These are phyloP conservation scores for Branchinecta sandiegonensis DNA, from an alignment of 2,888 invertebrate genomes.

Conservation along the genomic window DNA sequence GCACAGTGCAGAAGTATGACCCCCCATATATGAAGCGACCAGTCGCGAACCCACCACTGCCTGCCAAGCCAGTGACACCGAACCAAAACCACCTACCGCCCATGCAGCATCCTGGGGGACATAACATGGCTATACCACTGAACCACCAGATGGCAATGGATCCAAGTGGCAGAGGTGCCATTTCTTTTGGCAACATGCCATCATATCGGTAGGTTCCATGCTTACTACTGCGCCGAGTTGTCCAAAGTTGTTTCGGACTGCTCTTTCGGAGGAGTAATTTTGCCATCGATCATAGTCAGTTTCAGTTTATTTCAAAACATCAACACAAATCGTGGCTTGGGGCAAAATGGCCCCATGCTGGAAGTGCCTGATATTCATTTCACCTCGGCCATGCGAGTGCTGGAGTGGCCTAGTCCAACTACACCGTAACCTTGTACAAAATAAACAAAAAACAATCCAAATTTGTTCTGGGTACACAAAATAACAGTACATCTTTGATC, in stretches of 20 bases:
- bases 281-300: no score
- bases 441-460: no score
- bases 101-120: constrained; percentile 27
- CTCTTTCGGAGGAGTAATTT: no score
- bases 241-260: not conserved
- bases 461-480: no score
- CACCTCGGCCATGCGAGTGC: no score
- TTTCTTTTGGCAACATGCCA: constrained; percentile 56
- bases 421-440: no score
- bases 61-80: constrained; percentile 23
- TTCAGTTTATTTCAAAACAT: no score
- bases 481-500: no score
- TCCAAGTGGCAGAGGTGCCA: constrained; percentile 57
- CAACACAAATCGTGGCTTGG: no score
- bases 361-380: no score
- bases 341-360: no score
- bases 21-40: constrained; percentile 74
- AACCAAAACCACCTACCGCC: constrained; percentile 26
- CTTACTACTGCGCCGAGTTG: not conserved
- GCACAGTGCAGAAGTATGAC: constrained; percentile 73
- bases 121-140: constrained; percentile 25
- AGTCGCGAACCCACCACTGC: constrained; percentile 46
- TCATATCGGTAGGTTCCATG: constrained; percentile 32
- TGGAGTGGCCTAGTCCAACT: no score
- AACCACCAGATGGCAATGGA: constrained; percentile 25